These are phyloP conservation scores for Dryadula phaetusa DNA, from an alignment of 2,888 invertebrate species.

Conservation along the genomic window DNA sequence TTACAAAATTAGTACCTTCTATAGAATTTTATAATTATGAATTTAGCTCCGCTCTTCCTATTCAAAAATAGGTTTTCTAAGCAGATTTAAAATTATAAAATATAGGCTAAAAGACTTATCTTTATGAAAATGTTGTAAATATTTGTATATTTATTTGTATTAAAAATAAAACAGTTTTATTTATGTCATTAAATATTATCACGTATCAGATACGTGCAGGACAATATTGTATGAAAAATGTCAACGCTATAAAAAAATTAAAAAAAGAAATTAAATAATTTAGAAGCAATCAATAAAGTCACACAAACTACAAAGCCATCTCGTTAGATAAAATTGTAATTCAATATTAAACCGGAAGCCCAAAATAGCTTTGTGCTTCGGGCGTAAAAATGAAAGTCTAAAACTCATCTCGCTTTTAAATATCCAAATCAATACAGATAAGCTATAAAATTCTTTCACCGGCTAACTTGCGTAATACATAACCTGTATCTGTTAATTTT, in stretches of 20 bases:
- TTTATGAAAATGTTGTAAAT: neutral
- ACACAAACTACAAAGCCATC: neutral
- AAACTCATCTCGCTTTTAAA: conserved; percentile 4
- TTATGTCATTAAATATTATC: too few species aligned
- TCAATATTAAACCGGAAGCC: conserved; percentile 7
- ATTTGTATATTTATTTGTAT: too few species aligned
- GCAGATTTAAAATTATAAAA: neutral
- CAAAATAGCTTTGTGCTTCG: neutral
- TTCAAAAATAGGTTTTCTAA: conserved; percentile 21
- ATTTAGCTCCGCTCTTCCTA: conserved; percentile 25
- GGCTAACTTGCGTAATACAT: neutral
- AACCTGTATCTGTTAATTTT: conserved; percentile 11
- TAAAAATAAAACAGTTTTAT: too few species aligned
- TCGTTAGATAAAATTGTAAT: neutral
- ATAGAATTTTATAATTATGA: conserved; percentile 32
- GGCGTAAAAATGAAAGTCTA: conserved; percentile 10
- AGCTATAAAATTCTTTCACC: neutral
- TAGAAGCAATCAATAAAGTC: neutral
- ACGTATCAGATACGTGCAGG: too few species aligned
- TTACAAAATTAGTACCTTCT: conserved; percentile 14
- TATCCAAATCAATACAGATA: conserved; percentile 4
- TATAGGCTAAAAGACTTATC: neutral
- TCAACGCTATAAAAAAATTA: too few species aligned
- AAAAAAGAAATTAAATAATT: neutral
- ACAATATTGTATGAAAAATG: too few species aligned